Base-by-base conservation (phyloP, 2,888 invertebrate species). In the Tenthredo amoena region DNA sequence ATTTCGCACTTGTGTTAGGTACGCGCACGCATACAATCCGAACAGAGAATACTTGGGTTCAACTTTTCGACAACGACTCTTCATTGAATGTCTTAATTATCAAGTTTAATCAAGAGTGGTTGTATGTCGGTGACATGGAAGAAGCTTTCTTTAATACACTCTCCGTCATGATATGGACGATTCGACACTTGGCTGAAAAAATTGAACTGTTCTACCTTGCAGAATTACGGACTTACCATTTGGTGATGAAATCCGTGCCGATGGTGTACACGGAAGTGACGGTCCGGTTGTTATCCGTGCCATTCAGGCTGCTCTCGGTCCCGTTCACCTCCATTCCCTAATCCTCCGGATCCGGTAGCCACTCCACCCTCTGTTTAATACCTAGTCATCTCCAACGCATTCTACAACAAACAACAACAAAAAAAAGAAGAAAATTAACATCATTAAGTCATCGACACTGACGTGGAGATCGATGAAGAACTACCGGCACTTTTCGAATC, bases 231-330 rank as follows among this genome's bases (percentile, higher is more conserved):
- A 94, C 96, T 95, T 92, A 97, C 97, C 97, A 97, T 94, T 97
- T 96, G 86, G 96, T 96, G 89, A 97, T 96, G 93, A 96, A 97
- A 90, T 95, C 96, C 81, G 96, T 96, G 90, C 96, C 96, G 88
- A 97, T 97, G 87, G 96, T 95, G 93, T 96, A 97, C 89, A 97
- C 96, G 83, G 97, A 96, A 86, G 97, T 96, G 86, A 96, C 95
- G 88, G 95, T 94, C 93, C 96, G 96, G 91, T 91, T 93, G 91
- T 94, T 94, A 90, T 96, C 96, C 87, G 94, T 93, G 91, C 92
- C 93, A 88, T 93, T 94, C 87, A 93, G 92, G 91, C 91, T 90
- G 86, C 87, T 88, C 77, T 92, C 91, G 77, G 92, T 92, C 79
- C 88, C 90, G 86, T 91, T 91, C 86, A 88, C 86, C 90, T 92